Evolutionary conservation across 2,113 vertebrate genomes (phyloP).

Genomic region (Pavo muticus): DNA sequence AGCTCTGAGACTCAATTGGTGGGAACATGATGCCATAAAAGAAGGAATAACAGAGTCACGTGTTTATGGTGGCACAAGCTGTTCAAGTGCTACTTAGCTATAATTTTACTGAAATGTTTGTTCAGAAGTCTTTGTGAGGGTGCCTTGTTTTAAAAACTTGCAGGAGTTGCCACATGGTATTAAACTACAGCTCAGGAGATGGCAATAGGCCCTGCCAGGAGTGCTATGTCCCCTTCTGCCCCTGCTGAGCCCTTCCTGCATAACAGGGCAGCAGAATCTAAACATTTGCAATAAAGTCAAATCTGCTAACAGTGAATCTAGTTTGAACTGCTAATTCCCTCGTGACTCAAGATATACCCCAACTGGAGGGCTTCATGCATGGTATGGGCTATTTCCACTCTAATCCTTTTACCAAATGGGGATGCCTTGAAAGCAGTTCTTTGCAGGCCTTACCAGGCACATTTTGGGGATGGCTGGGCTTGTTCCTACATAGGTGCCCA

Average conservation of each 20-base stretch:
- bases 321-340: not conserved
- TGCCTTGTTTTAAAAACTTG: not conserved
- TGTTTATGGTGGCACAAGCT: not conserved
- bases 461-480: not conserved
- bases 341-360: not conserved
- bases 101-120: not conserved
- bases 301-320: not conserved
- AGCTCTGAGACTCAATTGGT: not conserved
- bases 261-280: not conserved
- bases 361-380: not conserved
- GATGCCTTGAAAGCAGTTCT: not conserved
- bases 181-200: not conserved
- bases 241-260: too few species aligned
- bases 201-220: too few species aligned
- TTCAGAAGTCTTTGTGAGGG: fast-evolving
- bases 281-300: not conserved
- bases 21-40: not conserved
- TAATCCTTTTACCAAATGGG: not conserved
- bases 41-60: not conserved
- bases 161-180: not conserved
- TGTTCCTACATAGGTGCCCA: fast-evolving
- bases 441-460: not conserved
- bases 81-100: not conserved
- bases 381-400: not conserved
- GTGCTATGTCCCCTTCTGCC: too few species aligned